Evolutionary conservation across 2,797 vertebrate species (phyloP).

Genomic region (Macroramphosus scolopax): DNA sequence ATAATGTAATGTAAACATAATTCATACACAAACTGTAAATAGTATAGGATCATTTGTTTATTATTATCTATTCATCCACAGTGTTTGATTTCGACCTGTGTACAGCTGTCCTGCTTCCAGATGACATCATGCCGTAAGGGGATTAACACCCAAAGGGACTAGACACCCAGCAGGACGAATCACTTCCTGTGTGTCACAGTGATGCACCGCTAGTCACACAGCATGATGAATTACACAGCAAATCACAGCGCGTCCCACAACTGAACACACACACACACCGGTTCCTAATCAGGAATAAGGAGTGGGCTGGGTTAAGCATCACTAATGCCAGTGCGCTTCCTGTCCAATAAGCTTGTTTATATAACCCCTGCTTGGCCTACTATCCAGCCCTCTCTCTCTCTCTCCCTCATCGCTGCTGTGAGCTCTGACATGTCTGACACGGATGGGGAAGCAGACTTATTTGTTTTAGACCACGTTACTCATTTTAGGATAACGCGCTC

Average conservation of each 20-base stretch:
- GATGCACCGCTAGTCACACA: constrained; percentile 56
- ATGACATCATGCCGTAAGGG: constrained; percentile 72
- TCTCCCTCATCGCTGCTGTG: constrained; percentile 33
- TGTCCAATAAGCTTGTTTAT: constrained; percentile 80
- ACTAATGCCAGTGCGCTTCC: constrained; percentile 76
- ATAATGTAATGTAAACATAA: no score
- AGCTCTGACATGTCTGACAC: constrained; percentile 51
- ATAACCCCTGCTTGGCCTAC: constrained; percentile 72
- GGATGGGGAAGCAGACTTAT: constrained; percentile 35
- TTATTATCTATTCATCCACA: not conserved
- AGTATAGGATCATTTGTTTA: no score
- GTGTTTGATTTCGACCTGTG: constrained; percentile 4
- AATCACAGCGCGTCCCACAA: constrained; percentile 23
- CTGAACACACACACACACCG: constrained; percentile 33
- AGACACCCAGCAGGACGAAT: constrained; percentile 50
- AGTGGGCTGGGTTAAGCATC: constrained; percentile 64
- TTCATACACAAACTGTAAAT: no score
- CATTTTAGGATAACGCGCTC: constrained; percentile 43
- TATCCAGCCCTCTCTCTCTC: constrained; percentile 24
- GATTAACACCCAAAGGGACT: constrained; percentile 60
- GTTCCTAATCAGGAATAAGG: constrained; percentile 62
- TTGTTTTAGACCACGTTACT: constrained; percentile 53
- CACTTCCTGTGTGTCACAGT: constrained; percentile 67
- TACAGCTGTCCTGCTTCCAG: constrained; percentile 20
- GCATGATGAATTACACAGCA: constrained; percentile 47